Base-by-base conservation (phyloP, 2,888 invertebrate genomes). In the Andricus quercusramuli region DNA sequence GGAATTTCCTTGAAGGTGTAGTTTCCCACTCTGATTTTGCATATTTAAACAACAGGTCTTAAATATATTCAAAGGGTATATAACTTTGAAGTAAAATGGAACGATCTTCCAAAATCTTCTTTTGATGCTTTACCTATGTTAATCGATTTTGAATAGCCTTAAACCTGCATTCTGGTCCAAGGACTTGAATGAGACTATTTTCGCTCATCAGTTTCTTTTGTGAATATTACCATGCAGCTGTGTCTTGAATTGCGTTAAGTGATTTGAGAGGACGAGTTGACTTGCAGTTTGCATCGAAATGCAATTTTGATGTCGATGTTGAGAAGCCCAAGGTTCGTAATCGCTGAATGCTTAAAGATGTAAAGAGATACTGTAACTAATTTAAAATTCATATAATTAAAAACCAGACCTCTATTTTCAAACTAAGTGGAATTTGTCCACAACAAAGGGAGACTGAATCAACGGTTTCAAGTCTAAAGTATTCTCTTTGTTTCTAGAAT, bases 221-320 rank as follows among this genome's bases (percentile, higher is more conserved):
- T 20, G 9, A 20, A 32, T 9, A 51, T 70, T 51, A 70, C 20
- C 29, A 70, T 70, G 51, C 51, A 70, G 47, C 25, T 47, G 47
- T 25, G 20, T 17, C 51, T 17, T 70, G 29, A 70, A 70, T 32
- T 51, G 8, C 51, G 29, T 70, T 56, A 20, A 68, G 77, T 76
- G 80, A 81, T 80, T 41, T 78, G 79, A 81, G 78, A 78, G 80
- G 78, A 78, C 80, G 80, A 59, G 59, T 25, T 44, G 65, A 74
- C 78, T 81, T 67, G 77, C 59, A 64, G 44, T 66, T 78, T 65
- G 56, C 41, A 79, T 22, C n/a, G n/a, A 56, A 80, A 76, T 79
- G 65, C 68, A 44, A 78, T 79, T 78, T 67, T 74, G 13, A 20
- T 51, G 29, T 70, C 68, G 76, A 74, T 51, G 77, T 68, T 70